Evolutionary conservation across 2,797 vertebrate genomes (phyloP).

Genomic region (Ataeniobius toweri): DNA sequence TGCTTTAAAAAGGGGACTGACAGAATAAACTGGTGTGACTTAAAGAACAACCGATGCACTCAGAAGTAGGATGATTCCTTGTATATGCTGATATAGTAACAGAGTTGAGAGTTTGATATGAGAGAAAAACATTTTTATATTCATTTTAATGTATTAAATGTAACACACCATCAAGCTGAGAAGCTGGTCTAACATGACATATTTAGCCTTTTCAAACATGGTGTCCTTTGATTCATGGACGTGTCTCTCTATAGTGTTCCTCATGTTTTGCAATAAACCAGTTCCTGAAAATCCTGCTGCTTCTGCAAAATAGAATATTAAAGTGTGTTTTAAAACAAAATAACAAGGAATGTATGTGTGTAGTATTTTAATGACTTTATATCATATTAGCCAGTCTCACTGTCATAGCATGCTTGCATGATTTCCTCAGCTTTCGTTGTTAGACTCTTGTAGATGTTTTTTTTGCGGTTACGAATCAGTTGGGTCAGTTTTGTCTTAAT

Average conservation of each 20-base stretch:
- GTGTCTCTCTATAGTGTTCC: background rate
- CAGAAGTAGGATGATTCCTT: too few relatives aligned
- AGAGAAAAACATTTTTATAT: background rate
- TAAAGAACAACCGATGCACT: too few relatives aligned
- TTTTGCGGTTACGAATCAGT: background rate
- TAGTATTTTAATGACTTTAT: background rate
- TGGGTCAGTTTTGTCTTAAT: background rate
- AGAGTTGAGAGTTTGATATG: background rate
- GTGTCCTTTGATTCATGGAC: background rate
- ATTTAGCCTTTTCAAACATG: conserved; percentile 41
- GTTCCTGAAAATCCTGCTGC: background rate
- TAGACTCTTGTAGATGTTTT: background rate
- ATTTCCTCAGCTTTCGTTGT: background rate
- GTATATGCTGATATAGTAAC: background rate
- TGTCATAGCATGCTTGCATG: background rate
- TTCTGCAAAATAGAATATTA: background rate
- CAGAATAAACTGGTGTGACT: too few relatives aligned
- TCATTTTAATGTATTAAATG: background rate
- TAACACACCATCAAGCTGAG: conserved; percentile 23
- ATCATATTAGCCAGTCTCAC: background rate
- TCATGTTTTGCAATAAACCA: background rate
- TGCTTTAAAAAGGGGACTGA: too few relatives aligned
- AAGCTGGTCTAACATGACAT: conserved; percentile 3
- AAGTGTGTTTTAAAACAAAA: background rate
- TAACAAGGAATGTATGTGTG: background rate